Percentiles rank a stretch among this genome's conserved stretches.
Conservation (phyloP, 92 coral and sea anemone species). For the Umimayanthus kanabou region DNA sequence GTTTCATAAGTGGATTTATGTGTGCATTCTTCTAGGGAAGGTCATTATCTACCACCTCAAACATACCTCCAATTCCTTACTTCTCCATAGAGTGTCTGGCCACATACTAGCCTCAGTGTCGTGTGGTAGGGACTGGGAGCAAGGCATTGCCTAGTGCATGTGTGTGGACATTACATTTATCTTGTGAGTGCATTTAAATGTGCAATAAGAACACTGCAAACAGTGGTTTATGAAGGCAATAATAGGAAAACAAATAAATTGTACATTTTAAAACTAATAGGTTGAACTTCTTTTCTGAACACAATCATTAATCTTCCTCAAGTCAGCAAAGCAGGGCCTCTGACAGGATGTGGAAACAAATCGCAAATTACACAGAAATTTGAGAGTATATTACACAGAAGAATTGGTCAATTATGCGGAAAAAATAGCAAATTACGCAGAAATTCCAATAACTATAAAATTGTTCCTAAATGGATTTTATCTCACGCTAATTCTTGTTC, state of each 20-base stretch:
- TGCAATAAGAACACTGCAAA: background rate
- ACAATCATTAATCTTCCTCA: no score
- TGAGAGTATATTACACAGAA: no score
- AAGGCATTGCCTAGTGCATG: background rate
- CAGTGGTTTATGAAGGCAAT: background rate
- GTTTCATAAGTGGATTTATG: background rate
- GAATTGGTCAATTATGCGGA: no score
- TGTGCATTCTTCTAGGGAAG: no score
- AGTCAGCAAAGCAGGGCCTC: no score
- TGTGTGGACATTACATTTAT: background rate
- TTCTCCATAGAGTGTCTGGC: constrained; percentile 64
- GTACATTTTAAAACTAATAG: background rate
- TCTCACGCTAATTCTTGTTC: no score
- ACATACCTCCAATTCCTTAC: constrained; percentile 74
- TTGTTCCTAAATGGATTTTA: no score
- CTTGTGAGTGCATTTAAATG: background rate
- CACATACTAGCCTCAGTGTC: background rate
- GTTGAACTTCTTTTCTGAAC: no score
- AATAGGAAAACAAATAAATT: background rate
- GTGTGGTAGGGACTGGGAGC: background rate
- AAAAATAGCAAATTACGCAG: no score
- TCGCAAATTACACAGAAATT: no score
- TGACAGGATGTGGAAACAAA: no score
- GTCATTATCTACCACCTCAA: background rate
- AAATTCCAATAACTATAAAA: no score